These are phyloP conservation scores for Alligator sinensis DNA, from an alignment of 2,113 vertebrate species.

Conservation along the genomic window DNA sequence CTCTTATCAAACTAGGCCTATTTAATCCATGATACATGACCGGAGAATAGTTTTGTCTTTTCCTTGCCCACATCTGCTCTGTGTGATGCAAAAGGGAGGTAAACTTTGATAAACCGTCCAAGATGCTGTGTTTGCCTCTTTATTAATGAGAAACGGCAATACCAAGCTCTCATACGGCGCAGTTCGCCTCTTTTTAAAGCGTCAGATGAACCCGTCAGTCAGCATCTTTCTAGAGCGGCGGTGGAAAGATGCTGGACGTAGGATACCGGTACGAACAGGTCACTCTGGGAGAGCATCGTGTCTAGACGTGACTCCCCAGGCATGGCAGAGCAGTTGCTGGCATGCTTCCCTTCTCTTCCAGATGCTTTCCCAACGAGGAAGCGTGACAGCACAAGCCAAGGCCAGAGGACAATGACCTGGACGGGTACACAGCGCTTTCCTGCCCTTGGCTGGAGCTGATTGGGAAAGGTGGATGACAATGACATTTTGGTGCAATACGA, in stretches of 20 bases:
- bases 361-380: background rate
- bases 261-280: background rate
- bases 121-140: background rate
- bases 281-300: rapidly evolving
- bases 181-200: background rate
- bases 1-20: background rate
- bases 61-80: background rate
- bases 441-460: background rate
- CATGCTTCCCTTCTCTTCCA: background rate
- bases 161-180: background rate
- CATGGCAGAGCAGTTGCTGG: background rate
- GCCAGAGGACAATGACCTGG: background rate
- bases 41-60: background rate
- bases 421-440: background rate
- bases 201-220: background rate
- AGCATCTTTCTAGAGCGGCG: background rate
- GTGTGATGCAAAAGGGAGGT: background rate
- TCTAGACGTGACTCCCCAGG: background rate
- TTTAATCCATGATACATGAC: background rate
- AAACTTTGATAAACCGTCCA: background rate
- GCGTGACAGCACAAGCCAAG: background rate
- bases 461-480: background rate
- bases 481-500: background rate
- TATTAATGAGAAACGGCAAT: background rate
- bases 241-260: background rate